A percentile compares a stretch with the other conserved stretches of the same genome.
Evolutionary conservation across 2,113 vertebrate species (phyloP).

Genomic region (Vulpes lagopus): DNA sequence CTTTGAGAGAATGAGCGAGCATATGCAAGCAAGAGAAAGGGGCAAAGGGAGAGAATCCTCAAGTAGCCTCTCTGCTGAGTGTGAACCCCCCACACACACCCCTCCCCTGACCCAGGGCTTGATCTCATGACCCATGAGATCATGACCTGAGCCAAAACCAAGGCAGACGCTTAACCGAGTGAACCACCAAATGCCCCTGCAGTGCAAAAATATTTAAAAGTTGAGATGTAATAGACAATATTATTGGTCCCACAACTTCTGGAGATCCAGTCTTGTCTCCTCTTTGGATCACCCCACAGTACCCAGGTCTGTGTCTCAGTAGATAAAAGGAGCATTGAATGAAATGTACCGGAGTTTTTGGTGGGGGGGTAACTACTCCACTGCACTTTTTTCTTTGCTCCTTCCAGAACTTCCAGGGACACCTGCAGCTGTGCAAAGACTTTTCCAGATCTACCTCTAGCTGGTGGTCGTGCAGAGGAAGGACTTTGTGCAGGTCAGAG

Average conservation of each 20-base stretch:
- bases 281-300: background rate
- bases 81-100: no score
- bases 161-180: background rate
- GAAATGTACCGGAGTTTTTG: background rate
- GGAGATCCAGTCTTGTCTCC: background rate
- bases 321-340: background rate
- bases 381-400: background rate
- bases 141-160: background rate
- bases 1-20: background rate
- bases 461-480: background rate
- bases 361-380: background rate
- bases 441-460: background rate
- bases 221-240: background rate
- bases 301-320: background rate
- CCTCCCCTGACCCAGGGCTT: background rate
- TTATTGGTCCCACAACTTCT: background rate
- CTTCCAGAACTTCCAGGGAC: background rate
- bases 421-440: background rate
- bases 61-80: background rate
- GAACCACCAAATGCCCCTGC: background rate
- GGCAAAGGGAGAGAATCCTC: background rate
- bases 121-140: background rate
- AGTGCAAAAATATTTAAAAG: background rate
- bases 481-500: background rate
- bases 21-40: background rate